Evolutionary conservation across 2,888 invertebrate species (phyloP).

Genomic region (Campopleginae sp.): DNA sequence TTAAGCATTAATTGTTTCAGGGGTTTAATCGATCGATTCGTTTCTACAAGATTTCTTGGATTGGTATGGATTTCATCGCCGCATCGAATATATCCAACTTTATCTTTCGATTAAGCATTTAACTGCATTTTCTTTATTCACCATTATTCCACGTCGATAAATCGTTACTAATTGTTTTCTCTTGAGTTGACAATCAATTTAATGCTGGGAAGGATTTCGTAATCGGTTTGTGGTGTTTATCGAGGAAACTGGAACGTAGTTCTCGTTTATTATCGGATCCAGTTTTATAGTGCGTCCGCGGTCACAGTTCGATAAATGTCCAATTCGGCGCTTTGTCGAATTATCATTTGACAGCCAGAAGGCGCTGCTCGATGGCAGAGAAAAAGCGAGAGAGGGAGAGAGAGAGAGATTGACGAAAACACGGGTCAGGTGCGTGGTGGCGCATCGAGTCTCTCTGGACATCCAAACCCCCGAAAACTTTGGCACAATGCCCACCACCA

Average conservation of each 20-base stretch:
- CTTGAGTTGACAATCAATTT: background rate
- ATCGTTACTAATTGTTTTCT: background rate
- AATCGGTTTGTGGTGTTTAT: background rate
- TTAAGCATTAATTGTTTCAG: background rate
- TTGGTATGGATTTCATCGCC: background rate
- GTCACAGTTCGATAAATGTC: constrained; percentile 45
- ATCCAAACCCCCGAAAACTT: constrained; percentile 59
- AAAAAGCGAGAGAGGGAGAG: constrained; percentile 8
- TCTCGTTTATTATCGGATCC: background rate
- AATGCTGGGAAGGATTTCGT: background rate
- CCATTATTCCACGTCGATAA: background rate
- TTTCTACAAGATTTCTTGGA: background rate
- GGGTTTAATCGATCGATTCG: background rate
- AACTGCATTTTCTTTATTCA: background rate
- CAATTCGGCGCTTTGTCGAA: constrained; percentile 57
- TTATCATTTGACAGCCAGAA: constrained; percentile 61
- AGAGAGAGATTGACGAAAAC: constrained; percentile 40
- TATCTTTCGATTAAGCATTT: background rate
- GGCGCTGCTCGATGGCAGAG: constrained; percentile 11
- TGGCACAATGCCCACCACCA: constrained; percentile 56
- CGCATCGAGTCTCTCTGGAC: constrained; percentile 59
- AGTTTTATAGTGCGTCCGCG: background rate
- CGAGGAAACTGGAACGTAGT: background rate
- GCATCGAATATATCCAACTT: background rate
- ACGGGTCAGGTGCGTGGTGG: constrained; percentile 62